Base-by-base conservation (phyloP, 2,113 vertebrate genomes). In the Pterocles gutturalis region DNA sequence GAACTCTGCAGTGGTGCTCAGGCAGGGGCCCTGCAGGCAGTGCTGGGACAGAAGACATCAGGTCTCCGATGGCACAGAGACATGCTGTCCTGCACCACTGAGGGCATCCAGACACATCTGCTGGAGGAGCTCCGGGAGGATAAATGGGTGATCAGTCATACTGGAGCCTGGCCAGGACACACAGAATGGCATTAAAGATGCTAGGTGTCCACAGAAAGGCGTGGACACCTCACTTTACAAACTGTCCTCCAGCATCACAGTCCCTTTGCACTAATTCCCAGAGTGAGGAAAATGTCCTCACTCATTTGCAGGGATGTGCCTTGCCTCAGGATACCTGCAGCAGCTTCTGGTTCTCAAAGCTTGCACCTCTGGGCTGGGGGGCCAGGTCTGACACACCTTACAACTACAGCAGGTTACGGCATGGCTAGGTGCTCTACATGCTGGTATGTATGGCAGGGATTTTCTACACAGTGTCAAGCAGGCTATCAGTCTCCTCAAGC, bases 71-170 rank as follows among this genome's bases (percentile, higher is more conserved):
- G 31, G 41, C 57, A 64, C 0, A 5, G 66, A 58, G 66, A 58
- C 31, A 43, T 0, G 5, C 13, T 46, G 16, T 76, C 72, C 53
- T 1, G 0, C 24, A 33, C 7, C 0, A 3, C 36, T 29, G 26
- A 51, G 4, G 11, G 20, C 51, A 78, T 34, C 54, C 69, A 2
- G 4, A 5, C 2, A 6, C 22, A 45, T 25, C 78, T 51, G n/a
- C 51, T 71, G 65, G 38, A 86, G 55, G 43, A 76, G 81, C 55
- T 87, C 18, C 1, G 1, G 43, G 62, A 85, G 9, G 73, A 70
- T 72, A 41, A 49, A 9, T 1, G 6, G 26, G 38, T 26, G 53
- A 66, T n/a, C 43, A 46, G 22, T 17, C 3, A 18, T 0, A 10
- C 14, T 60, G 43, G 45, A 85, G 72, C 60, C 69, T n/a, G 48